Percentiles rank a stretch among this genome's conserved stretches.
Conservation (phyloP, 2,888 invertebrate species). For the Lepidocyrtoides sp. region DNA sequence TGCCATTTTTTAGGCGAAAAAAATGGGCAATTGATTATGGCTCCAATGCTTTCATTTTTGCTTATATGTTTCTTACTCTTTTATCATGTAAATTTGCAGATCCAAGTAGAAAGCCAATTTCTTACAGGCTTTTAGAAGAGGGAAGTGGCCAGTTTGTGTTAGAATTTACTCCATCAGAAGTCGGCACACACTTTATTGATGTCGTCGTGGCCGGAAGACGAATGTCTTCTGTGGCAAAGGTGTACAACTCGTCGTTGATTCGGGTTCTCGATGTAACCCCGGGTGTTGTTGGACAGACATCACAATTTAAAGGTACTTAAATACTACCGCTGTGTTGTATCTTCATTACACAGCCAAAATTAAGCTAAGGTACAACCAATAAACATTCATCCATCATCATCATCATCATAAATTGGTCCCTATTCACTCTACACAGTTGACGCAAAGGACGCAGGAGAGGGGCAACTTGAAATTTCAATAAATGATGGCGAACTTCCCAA, state of each 20-base stretch:
- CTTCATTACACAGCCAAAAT: no score
- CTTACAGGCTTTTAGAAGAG: slow-evolving; percentile 94
- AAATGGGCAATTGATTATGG: no score
- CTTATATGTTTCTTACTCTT: neutral
- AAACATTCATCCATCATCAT: neutral
- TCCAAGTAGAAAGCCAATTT: slow-evolving; percentile 94
- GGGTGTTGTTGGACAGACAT: slow-evolving; percentile 97
- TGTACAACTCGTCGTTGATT: slow-evolving; percentile 97
- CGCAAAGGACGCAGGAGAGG: slow-evolving; percentile 99
- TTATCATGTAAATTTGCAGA: slow-evolving; percentile 87
- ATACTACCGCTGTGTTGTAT: no score
- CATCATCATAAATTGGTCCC: no score
- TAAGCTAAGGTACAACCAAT: no score
- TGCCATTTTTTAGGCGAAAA: no score
- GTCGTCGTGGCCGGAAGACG: slow-evolving; percentile 96
- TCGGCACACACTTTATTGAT: slow-evolving; percentile 97
- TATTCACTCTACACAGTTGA: slow-evolving; percentile 91
- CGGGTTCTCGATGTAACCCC: slow-evolving; percentile 97
- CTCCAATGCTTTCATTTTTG: no score
- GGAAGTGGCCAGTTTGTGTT: slow-evolving; percentile 94
- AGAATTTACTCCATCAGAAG: slow-evolving; percentile 97
- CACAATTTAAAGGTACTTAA: slow-evolving; percentile 99
- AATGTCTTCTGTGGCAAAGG: slow-evolving; percentile 96
- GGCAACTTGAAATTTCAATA: slow-evolving; percentile 99
- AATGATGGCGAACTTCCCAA: slow-evolving; percentile 99